Conservation (phyloP, 2,888 invertebrate genomes). For the Callyntrura sp. region DNA sequence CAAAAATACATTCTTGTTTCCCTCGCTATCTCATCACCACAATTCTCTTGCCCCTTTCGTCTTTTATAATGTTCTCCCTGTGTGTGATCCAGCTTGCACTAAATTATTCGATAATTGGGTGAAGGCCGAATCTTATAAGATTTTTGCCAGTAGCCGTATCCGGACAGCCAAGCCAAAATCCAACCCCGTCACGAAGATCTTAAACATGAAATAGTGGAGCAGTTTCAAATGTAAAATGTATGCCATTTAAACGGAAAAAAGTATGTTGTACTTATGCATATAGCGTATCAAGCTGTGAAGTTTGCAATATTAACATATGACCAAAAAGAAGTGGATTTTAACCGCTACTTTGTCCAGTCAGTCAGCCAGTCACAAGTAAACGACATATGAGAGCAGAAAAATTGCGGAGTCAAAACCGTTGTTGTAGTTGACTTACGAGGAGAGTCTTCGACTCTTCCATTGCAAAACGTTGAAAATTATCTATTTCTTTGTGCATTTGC, state of each 20-base stretch:
- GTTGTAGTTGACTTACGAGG: too few relatives aligned
- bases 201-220: constrained; percentile 31
- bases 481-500: too few relatives aligned
- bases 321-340: constrained; percentile 23
- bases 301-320: constrained; percentile 18
- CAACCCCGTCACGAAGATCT: constrained; percentile 20
- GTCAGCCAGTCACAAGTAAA: not conserved
- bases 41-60: not conserved
- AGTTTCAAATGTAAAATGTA: constrained; percentile 45
- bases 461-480: too few relatives aligned
- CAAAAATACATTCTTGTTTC: not conserved
- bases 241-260: not conserved
- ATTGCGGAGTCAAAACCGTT: not conserved
- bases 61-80: constrained; percentile 41
- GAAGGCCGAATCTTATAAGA: constrained; percentile 77
- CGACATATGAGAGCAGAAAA: constrained; percentile 11
- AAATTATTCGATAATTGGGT: constrained; percentile 80
- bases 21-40: too few relatives aligned
- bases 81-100: constrained; percentile 72
- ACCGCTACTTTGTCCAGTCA: constrained; percentile 19
- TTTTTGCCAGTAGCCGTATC: constrained; percentile 71
- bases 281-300: constrained; percentile 30
- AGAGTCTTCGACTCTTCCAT: too few relatives aligned
- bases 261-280: not conserved
- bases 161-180: constrained; percentile 62